Evolutionary conservation across 2,113 vertebrate genomes (phyloP).

Genomic region (Empidonax traillii): DNA sequence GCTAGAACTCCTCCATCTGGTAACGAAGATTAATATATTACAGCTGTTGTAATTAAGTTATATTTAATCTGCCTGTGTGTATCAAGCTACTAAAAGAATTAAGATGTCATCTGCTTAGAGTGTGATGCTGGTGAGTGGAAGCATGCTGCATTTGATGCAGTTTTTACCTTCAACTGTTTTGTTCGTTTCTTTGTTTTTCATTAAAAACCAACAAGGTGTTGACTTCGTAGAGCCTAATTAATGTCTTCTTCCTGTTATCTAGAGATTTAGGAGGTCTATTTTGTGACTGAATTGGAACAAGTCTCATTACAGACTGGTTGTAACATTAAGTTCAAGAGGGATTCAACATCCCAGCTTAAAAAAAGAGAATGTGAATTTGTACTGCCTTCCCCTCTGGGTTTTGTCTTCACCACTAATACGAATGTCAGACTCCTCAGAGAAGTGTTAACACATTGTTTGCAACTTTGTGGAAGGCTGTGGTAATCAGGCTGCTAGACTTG

Average conservation of each 20-base stretch:
- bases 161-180: not conserved
- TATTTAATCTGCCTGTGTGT: not conserved
- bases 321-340: not conserved
- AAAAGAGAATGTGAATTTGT: not conserved
- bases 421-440: not conserved
- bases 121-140: not conserved
- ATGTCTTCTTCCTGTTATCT: not conserved
- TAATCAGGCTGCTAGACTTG: not conserved
- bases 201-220: not conserved
- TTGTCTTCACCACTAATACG: not conserved
- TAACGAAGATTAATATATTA: not conserved
- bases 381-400: not conserved
- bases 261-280: not conserved
- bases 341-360: not conserved
- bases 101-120: not conserved
- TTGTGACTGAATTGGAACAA: not conserved
- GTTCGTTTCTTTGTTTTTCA: not conserved
- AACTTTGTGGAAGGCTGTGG: not conserved
- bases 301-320: not conserved
- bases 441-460: not conserved
- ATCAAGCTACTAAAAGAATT: not conserved
- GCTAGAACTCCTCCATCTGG: not conserved
- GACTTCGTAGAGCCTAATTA: not conserved
- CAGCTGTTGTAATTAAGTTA: not conserved
- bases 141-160: fast-evolving